Evolutionary conservation across 2,888 invertebrate genomes (phyloP).

Genomic region (Stramonita haemastoma): DNA sequence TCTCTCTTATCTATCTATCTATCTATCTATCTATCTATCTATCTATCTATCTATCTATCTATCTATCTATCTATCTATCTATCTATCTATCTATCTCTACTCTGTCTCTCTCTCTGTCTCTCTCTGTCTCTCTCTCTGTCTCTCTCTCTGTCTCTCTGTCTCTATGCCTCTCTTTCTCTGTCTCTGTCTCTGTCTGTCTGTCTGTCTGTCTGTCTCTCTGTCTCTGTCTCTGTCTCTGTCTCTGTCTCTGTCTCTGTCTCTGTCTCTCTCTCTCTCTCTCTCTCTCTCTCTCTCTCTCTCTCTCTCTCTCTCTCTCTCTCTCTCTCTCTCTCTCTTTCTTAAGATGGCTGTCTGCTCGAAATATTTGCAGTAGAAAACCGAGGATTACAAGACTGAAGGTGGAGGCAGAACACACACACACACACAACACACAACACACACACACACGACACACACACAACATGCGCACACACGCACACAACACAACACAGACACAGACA

Average conservation of each 20-base stretch:
- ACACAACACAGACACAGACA: neutral
- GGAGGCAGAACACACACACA: too few species aligned
- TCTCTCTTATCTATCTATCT: neutral
- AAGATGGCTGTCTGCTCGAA: too few species aligned
- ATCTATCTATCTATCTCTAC: too few species aligned
- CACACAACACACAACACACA: neutral
- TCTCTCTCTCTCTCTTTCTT: too few species aligned
- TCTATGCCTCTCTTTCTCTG: neutral
- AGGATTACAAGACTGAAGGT: too few species aligned
- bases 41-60: neutral
- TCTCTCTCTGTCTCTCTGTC: neutral
- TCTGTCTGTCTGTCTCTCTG: neutral
- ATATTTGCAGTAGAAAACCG: too few species aligned
- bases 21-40: neutral
- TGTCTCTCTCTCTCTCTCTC: neutral
- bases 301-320: neutral
- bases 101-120: neutral
- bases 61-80: neutral
- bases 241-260: neutral
- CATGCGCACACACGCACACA: neutral
- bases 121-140: neutral
- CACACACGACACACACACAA: neutral
- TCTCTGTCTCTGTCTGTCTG: neutral
- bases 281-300: neutral
- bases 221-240: neutral